Percentiles rank a stretch among this genome's conserved stretches.
Evolutionary conservation across 2,113 vertebrate species (phyloP).

Genomic region (Dipodomys stephensi): DNA sequence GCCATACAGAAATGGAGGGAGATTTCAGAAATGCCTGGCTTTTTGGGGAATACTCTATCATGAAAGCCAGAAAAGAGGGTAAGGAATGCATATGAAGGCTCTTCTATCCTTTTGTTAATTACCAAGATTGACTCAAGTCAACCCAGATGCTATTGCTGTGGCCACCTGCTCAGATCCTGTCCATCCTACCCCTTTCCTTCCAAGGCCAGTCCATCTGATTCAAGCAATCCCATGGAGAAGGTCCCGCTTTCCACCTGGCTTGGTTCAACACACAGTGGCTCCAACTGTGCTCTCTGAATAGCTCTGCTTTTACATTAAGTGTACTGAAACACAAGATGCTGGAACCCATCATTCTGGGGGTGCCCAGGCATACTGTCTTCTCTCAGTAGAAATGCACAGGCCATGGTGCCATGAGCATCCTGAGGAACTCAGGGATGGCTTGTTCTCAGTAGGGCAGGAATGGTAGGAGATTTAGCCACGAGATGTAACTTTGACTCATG

Average conservation of each 20-base stretch:
- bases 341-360: neutral
- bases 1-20: neutral
- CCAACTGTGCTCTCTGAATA: neutral
- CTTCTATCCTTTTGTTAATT: neutral
- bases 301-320: neutral
- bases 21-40: neutral
- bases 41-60: neutral
- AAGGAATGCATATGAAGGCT: neutral
- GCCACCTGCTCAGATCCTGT: neutral
- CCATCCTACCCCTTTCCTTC: neutral
- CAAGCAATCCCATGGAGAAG: neutral
- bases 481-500: neutral
- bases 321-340: neutral
- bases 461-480: neutral
- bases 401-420: neutral
- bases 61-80: neutral
- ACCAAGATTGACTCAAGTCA: neutral
- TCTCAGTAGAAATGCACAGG: neutral
- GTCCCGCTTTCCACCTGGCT: conserved; percentile 15
- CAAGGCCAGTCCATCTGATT: neutral
- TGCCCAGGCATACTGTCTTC: neutral
- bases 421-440: neutral
- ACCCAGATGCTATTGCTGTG: neutral
- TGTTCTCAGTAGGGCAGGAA: neutral
- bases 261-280: neutral